Evolutionary conservation across 53 echinoderm and acorn worm genomes (phyloP).

Genomic region (Echinarachnius parma): DNA sequence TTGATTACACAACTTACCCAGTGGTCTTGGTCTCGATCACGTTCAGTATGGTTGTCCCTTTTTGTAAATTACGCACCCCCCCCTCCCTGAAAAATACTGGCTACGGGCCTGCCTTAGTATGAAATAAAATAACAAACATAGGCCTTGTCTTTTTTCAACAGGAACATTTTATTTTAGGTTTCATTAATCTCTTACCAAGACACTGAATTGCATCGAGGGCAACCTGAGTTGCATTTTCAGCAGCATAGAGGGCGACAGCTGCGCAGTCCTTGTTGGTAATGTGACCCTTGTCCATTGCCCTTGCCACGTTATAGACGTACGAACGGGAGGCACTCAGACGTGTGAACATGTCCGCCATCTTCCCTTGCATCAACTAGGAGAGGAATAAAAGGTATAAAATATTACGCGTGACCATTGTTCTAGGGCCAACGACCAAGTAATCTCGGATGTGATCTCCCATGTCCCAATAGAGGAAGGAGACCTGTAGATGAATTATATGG

Average conservation of each 20-base stretch:
- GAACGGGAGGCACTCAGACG: conserved; percentile 35
- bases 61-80: no score
- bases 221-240: conserved; percentile 57
- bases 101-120: no score
- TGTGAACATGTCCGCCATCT: conserved; percentile 59
- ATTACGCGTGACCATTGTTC: no score
- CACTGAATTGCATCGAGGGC: conserved; percentile 54
- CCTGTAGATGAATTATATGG: no score
- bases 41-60: no score
- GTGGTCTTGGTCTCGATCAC: no score
- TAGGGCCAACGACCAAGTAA: no score
- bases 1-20: no score
- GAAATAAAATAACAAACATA: no score
- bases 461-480: no score
- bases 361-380: conserved; percentile 54
- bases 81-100: no score
- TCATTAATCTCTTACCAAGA: conserved; percentile 29
- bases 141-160: not conserved
- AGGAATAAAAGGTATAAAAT: not conserved
- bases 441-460: no score
- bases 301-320: conserved; percentile 46
- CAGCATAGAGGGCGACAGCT: conserved; percentile 50
- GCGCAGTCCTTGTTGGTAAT: conserved; percentile 47
- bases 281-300: conserved; percentile 49
- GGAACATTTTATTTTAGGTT: not conserved